Base-by-base conservation (phyloP, 2,797 vertebrate species). In the Rhyacichthys aspro region DNA sequence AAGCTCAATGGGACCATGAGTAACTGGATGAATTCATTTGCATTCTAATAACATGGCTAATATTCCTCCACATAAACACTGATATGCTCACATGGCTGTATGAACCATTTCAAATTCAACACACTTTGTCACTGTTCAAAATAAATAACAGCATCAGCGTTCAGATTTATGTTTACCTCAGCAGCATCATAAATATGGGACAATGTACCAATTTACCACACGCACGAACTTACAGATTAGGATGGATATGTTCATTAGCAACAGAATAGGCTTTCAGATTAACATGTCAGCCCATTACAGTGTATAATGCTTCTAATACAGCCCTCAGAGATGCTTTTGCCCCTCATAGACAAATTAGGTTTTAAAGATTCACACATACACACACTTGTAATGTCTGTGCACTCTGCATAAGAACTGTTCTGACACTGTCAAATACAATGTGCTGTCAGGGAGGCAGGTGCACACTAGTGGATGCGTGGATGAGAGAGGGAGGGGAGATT, bases 221-320 rank as follows among this genome's bases (percentile, higher is more conserved):
- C 54, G 57, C 48, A 63, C 15, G 16, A 10, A 71, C 2, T 44
- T 16, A 44, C 6, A 66, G 60, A 67, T 55, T 63, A 68, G 76
- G 83, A 88, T 78, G 80, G 79, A 89, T 89, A 83, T 88, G 79
- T 88, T 90, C 85, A 89, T 89, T 88, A 88, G 77, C 79, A 70
- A 73, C 81, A 83, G 86, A 89, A 85, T 76, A 81, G 83, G 78
- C 79, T 82, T 80, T 76, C 66, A 87, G 84, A 89, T 90, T 84
- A 88, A 87, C 82, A 88, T 87, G 86, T 87, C 85, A 88, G 74
- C 78, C 83, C 76, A 86, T 89, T 89, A 87, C 76, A 43, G 74
- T 60, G 71, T 69, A 83, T 80, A 88, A 88, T 82, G 81, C 83
- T 46, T 71, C 78, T 88, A 86, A 84, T 86, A 63, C 72, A 82